phyloP scores from a whole-genome alignment of 2,888 invertebrate genomes.

The Merodon equestris region DNA sequence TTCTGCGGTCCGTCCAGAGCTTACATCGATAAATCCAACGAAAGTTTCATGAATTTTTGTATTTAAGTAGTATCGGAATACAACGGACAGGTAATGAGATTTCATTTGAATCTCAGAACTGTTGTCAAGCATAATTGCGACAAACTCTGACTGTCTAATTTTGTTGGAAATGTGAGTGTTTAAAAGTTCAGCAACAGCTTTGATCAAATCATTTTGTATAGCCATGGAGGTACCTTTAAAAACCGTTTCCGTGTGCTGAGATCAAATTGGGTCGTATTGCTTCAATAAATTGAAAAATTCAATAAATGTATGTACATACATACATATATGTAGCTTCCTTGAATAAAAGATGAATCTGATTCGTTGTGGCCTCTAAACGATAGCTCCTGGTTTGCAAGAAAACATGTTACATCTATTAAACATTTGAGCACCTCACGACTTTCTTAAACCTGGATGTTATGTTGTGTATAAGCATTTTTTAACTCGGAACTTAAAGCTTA shows the following conservation, averaged over 20 bases:
- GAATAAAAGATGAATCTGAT: background rate
- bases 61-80: slow-evolving; percentile 3
- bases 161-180: slow-evolving; percentile 6
- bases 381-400: slow-evolving; percentile 8
- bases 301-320: no score
- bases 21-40: slow-evolving; percentile 8
- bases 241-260: slow-evolving; percentile 5
- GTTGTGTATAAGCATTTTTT: slow-evolving; percentile 15
- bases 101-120: slow-evolving; percentile 23
- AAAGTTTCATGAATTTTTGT: slow-evolving; percentile 25
- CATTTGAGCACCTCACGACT: slow-evolving; percentile 29
- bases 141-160: slow-evolving; percentile 25
- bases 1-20: slow-evolving; percentile 23
- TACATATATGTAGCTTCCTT: slow-evolving; percentile 8
- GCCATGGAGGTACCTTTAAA: slow-evolving; percentile 20
- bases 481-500: slow-evolving; percentile 23
- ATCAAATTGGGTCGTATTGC: slow-evolving; percentile 7
- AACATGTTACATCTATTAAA: slow-evolving; percentile 30
- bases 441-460: slow-evolving; percentile 33
- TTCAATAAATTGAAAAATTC: slow-evolving; percentile 8
- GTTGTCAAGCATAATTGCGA: slow-evolving; percentile 21
- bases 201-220: slow-evolving; percentile 21
- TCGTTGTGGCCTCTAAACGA: no score
- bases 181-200: background rate
- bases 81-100: slow-evolving; percentile 17